Conservation (phyloP, 2,797 vertebrate species). For the Acrossocheilus fasciatus region DNA sequence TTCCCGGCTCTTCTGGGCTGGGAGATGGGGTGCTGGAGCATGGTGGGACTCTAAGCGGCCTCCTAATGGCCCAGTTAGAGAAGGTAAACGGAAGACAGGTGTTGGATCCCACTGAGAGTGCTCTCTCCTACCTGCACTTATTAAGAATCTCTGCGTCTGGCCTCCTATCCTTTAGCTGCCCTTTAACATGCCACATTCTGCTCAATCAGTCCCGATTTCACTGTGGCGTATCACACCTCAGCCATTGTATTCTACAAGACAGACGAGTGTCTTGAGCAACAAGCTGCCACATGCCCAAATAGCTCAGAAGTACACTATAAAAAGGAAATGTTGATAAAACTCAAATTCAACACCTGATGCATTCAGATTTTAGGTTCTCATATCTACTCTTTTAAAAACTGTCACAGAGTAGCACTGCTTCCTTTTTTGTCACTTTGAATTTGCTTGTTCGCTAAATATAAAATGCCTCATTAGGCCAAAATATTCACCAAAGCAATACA, state of each 20-base stretch:
- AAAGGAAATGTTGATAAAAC: background rate
- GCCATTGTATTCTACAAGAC: background rate
- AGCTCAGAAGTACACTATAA: background rate
- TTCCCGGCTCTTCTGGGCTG: constrained; percentile 47
- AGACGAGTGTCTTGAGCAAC: background rate
- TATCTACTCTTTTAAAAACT: no score
- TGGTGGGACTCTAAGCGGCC: constrained; percentile 62
- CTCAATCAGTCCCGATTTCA: background rate
- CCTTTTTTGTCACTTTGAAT: background rate
- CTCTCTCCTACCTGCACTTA: constrained; percentile 48
- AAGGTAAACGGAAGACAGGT: constrained; percentile 64
- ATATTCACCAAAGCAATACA: background rate
- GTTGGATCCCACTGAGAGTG: constrained; percentile 48
- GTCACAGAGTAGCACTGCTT: background rate
- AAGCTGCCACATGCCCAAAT: background rate
- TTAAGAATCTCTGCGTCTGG: constrained; percentile 41
- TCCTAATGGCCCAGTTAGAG: constrained; percentile 59
- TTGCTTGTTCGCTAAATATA: background rate
- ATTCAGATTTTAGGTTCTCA: background rate
- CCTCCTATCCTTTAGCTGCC: constrained; percentile 24
- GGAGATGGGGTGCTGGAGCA: constrained; percentile 48
- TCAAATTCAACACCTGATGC: background rate
- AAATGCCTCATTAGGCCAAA: background rate
- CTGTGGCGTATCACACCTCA: background rate
- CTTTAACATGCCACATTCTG: constrained; percentile 10